These are phyloP conservation scores for Diachasmimorpha longicaudata DNA, from an alignment of 1,140 invertebrate species.

Conservation along the genomic window DNA sequence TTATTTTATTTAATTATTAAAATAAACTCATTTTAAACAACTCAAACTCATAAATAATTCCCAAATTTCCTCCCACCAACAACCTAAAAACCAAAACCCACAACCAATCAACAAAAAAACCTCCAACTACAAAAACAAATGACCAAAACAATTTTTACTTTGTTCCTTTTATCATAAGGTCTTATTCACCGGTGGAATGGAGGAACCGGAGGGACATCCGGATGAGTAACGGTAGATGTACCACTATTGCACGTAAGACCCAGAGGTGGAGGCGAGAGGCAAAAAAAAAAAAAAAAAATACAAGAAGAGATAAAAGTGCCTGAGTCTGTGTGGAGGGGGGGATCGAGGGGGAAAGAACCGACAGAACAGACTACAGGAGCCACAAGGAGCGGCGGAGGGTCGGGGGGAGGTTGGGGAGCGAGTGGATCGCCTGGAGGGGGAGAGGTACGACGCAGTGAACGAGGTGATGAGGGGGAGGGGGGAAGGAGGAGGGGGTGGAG, in stretches of 20 bases:
- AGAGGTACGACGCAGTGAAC: too few relatives aligned
- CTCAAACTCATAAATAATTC: too few relatives aligned
- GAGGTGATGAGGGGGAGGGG: constrained; percentile 32
- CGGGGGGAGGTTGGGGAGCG: constrained; percentile 44
- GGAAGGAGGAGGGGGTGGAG: constrained; percentile 33
- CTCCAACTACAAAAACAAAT: too few relatives aligned
- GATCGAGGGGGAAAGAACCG: constrained; percentile 25
- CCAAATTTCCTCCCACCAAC: too few relatives aligned
- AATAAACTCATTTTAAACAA: too few relatives aligned
- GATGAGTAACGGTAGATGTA: constrained; percentile 28
- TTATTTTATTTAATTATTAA: too few relatives aligned
- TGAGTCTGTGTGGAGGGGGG: constrained; percentile 17
- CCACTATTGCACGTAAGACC: constrained; percentile 24
- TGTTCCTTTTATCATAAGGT: not conserved
- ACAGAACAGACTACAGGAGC: not conserved
- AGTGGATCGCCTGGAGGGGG: too few relatives aligned
- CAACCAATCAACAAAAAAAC: too few relatives aligned
- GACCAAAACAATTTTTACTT: not conserved
- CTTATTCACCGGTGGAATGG: not conserved
- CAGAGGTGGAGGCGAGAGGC: constrained; percentile 14
- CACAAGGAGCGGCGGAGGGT: constrained; percentile 29
- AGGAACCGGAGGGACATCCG: constrained; percentile 19
- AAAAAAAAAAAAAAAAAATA: constrained; percentile 16
- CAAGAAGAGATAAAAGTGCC: constrained; percentile 10
- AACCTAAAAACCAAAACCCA: too few relatives aligned